Evolutionary conservation across 2,113 vertebrate genomes (phyloP), one percentile per base, ranked within the genome.

Genomic region (Argyrosomus japonicus): DNA sequence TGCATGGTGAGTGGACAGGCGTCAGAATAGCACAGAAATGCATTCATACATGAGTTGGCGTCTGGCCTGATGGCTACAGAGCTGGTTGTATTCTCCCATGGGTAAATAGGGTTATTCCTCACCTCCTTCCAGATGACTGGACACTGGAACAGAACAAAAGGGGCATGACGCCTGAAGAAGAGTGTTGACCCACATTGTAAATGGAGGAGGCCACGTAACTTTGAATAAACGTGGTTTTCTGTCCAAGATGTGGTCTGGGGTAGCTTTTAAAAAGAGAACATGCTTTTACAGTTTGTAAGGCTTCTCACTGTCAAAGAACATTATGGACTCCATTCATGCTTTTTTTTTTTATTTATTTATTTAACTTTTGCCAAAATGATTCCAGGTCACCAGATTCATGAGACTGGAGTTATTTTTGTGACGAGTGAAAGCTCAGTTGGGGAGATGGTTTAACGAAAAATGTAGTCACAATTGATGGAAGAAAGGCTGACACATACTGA

Each of bases 121-220:
- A 29, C 4, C 36, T 54, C 54, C 29, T 77, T 82, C 69, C 75
- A 73, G 62, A 71, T 75, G 74, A 82, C 64, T 81, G 78, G 21
- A 60, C 2, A 0, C 45, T 75, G 51, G 50, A 72, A 25, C 29
- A 71, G 62, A 79, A 85, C 75, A 75, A 84, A 68, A 54, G 61
- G 69, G 29, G 56, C 40, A 13, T 60, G 19, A 23, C 2, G 57
- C 85, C 73, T 2, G 40, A 57, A 80, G 79, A 69, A 48, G 61
- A 64, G 54, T 32, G 50, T n/a, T 79, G 75, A 84, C 75, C 78
- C 71, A 61, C 11, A 76, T 71, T 67, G 23, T 67, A 40, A 78
- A 57, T 51, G 27, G 27, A 83, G 23, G 17, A 68, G n/a, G 32
- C 27, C n/a, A 29, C 19, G 54, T 27, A 77, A 56, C 17, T 81